Evolutionary conservation across 2,888 invertebrate species (phyloP).

Genomic region (Drosophila borborema): DNA sequence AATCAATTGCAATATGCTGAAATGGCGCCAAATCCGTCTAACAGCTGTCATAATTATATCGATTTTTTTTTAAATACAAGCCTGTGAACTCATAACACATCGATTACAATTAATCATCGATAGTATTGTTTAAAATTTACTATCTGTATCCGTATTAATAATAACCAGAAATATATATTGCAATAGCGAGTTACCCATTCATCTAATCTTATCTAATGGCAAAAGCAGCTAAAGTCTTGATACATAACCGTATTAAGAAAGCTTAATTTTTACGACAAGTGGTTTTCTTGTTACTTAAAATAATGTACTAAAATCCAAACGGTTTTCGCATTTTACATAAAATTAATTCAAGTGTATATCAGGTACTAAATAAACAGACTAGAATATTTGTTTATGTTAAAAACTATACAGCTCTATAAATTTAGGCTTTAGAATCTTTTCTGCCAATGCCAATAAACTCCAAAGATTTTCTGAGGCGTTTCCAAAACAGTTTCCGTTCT

Average conservation of each 20-base stretch:
- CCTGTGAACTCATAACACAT: neutral
- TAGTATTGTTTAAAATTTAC: neutral
- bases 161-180: neutral
- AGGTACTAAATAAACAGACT: slow-evolving; percentile 70
- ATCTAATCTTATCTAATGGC: neutral
- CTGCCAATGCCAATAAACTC: slow-evolving; percentile 66
- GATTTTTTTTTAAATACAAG: slow-evolving; percentile 1
- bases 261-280: neutral
- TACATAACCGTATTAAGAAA: neutral
- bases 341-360: slow-evolving; percentile 47
- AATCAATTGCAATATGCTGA: neutral
- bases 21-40: slow-evolving; percentile 39
- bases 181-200: neutral
- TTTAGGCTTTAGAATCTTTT: slow-evolving; percentile 49
- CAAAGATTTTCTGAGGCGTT: slow-evolving; percentile 81
- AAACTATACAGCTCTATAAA: neutral
- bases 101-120: neutral
- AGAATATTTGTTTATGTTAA: slow-evolving; percentile 36
- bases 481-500: slow-evolving; percentile 84
- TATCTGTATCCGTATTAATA: neutral
- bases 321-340: neutral
- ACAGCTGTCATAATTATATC: slow-evolving; percentile 40
- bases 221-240: neutral
- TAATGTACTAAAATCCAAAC: neutral
- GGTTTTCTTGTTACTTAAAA: neutral